Percentiles rank a stretch among this genome's conserved stretches.
Evolutionary conservation across 2,888 invertebrate species (phyloP).

Genomic region (Galerucella nymphaeae): DNA sequence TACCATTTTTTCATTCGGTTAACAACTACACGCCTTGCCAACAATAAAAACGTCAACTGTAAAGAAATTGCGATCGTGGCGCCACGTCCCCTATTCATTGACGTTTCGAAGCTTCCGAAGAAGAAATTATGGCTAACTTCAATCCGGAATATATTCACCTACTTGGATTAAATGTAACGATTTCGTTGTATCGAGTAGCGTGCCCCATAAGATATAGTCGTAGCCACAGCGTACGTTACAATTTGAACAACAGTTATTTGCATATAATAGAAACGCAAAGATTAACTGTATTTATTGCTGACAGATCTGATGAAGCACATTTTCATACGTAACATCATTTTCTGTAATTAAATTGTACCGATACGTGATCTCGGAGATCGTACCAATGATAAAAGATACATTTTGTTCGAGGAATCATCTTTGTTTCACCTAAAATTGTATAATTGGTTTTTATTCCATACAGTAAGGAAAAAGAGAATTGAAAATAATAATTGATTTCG

Average conservation of each 20-base stretch:
- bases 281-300: conserved; percentile 56
- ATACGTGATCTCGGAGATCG: conserved; percentile 11
- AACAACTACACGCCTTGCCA: not conserved
- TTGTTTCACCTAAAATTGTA: too few species aligned
- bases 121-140: conserved; percentile 28
- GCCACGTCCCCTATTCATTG: conserved; percentile 13
- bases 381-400: not conserved
- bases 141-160: conserved; percentile 30
- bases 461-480: too few species aligned
- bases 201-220: conserved; percentile 50
- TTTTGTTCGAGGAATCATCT: too few species aligned
- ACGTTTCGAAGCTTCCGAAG: conserved; percentile 19
- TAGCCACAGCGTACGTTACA: conserved; percentile 52
- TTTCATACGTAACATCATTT: conserved; percentile 47
- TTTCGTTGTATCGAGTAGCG: conserved; percentile 44
- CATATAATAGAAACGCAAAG: conserved; percentile 60
- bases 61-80: conserved; percentile 3
- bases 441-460: too few species aligned
- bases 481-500: too few species aligned
- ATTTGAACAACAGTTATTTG: conserved; percentile 60
- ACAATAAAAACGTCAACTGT: not conserved
- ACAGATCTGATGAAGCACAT: conserved; percentile 57
- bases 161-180: conserved; percentile 39
- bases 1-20: not conserved
- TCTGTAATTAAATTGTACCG: conserved; percentile 47